These are phyloP conservation scores for Sphaerophoria taeniata DNA, from an alignment of 2,888 invertebrate genomes.

Conservation along the genomic window DNA sequence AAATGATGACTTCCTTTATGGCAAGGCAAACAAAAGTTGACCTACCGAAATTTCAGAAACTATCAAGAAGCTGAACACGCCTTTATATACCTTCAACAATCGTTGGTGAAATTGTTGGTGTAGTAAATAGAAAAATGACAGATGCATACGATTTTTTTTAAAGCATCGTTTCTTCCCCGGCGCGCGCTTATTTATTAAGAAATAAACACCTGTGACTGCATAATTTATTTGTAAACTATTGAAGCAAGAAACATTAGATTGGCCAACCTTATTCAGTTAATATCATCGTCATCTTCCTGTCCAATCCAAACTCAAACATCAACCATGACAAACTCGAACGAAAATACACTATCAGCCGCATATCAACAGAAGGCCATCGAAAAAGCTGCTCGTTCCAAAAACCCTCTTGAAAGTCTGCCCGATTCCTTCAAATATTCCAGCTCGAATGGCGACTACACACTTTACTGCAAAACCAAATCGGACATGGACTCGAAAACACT, in stretches of 20 bases:
- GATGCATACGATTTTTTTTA: not conserved
- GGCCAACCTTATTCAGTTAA: not conserved
- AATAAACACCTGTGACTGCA: conserved; percentile 21
- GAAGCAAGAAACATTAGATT: not conserved
- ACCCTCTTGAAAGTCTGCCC: conserved; percentile 79
- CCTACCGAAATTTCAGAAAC: no score
- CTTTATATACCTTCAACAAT: no score
- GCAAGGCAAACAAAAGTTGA: no score
- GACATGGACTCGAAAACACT: conserved; percentile 80
- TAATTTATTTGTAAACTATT: not conserved
- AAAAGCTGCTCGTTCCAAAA: conserved; percentile 79
- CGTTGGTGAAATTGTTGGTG: no score
- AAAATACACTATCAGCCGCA: conserved; percentile 76
- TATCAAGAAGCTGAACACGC: no score
- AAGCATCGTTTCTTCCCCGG: not conserved
- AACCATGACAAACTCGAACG: conserved; percentile 78
- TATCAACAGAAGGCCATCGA: conserved; percentile 81
- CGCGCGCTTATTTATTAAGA: conserved; percentile 26
- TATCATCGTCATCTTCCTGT: not conserved
- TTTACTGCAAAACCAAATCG: conserved; percentile 79
- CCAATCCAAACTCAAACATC: not conserved
- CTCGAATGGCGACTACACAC: conserved; percentile 76
- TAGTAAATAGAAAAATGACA: not conserved
- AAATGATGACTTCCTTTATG: no score
- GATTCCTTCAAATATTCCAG: conserved; percentile 77